Conservation (phyloP, 92 coral and sea anemone genomes). For the Pocillopora grandis region DNA sequence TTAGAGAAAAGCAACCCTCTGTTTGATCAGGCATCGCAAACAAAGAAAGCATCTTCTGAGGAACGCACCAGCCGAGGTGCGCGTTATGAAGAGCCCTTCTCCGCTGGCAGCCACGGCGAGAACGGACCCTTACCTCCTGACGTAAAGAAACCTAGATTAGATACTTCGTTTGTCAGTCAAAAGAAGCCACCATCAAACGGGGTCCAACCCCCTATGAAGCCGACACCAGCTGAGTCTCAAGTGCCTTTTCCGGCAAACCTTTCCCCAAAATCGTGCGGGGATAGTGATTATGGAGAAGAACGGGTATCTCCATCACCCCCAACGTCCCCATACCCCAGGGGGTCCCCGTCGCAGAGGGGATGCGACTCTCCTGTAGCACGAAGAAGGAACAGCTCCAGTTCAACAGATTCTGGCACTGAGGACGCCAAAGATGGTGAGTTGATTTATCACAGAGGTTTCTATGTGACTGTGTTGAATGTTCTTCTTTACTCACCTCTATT, state of each 20-base stretch:
- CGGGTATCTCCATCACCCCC: constrained; percentile 37
- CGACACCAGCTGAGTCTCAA: constrained; percentile 35
- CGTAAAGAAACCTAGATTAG: constrained; percentile 28
- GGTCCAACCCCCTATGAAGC: constrained; percentile 23
- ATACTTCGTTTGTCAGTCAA: constrained; percentile 3
- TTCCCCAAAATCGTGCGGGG: constrained; percentile 42
- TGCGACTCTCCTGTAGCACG: constrained; percentile 33
- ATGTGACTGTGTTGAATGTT: not conserved
- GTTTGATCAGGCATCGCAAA: constrained; percentile 14
- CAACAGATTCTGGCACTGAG: constrained; percentile 88
- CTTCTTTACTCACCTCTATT: not conserved
- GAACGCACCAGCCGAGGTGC: constrained; percentile 20
- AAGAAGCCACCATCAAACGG: constrained; percentile 15
- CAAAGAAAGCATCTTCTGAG: not conserved
- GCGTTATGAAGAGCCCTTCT: constrained; percentile 33
- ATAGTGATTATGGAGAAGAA: constrained; percentile 39
- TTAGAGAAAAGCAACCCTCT: constrained; percentile 23
- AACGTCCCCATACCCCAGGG: constrained; percentile 17
- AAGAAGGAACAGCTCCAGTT: constrained; percentile 78
- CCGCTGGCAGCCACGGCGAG: constrained; percentile 15
- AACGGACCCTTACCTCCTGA: constrained; percentile 31
- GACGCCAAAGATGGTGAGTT: constrained; percentile 69
- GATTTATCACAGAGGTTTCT: not conserved
- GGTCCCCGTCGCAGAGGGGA: constrained; percentile 54
- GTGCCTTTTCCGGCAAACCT: constrained; percentile 39